A percentile compares a stretch with the other conserved stretches of the same genome.
phyloP scores from a whole-genome alignment of 2,113 vertebrate genomes.

The Gila orcuttii region DNA sequence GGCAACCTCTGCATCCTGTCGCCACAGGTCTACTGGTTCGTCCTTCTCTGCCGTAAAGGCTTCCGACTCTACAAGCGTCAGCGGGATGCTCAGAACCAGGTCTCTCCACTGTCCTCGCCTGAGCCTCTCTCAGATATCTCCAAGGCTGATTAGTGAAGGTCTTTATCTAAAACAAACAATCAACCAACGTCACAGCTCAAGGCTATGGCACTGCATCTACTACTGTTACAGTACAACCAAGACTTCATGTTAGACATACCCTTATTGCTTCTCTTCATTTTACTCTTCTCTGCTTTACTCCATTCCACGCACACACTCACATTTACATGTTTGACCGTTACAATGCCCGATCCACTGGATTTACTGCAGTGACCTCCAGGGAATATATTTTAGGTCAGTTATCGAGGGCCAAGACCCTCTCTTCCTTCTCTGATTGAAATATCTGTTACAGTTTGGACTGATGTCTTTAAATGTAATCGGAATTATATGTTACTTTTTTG shows the following conservation, averaged over 20 bases:
- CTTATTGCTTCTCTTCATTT: conserved; percentile 42
- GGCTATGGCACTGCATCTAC: conserved; percentile 56
- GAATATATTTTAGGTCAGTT: conserved; percentile 9
- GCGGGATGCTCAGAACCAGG: conserved; percentile 60
- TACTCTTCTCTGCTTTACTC: not conserved
- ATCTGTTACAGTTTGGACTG: conserved; percentile 61
- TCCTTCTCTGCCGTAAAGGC: conserved; percentile 90
- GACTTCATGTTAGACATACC: conserved; percentile 35
- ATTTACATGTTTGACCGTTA: conserved; percentile 15
- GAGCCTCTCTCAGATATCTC: conserved; percentile 49
- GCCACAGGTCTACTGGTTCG: conserved; percentile 97
- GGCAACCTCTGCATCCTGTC: conserved; percentile 88
- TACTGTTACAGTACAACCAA: conserved; percentile 61
- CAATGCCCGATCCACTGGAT: not conserved
- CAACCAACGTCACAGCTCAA: conserved; percentile 43
- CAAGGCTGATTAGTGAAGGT: conserved; percentile 59
- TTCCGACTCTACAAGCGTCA: conserved; percentile 81
- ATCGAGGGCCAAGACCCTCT: not conserved
- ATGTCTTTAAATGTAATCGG: conserved; percentile 9
- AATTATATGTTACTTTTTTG: conserved; percentile 23
- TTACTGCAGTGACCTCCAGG: not conserved
- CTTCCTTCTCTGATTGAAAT: conserved; percentile 59
- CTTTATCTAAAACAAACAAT: conserved; percentile 44
- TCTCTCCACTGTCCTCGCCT: conserved; percentile 8
- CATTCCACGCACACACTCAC: conserved; percentile 11